These are phyloP conservation scores for Saguinus imperator DNA, from an alignment of 2,113 vertebrate species.

Conservation along the genomic window DNA sequence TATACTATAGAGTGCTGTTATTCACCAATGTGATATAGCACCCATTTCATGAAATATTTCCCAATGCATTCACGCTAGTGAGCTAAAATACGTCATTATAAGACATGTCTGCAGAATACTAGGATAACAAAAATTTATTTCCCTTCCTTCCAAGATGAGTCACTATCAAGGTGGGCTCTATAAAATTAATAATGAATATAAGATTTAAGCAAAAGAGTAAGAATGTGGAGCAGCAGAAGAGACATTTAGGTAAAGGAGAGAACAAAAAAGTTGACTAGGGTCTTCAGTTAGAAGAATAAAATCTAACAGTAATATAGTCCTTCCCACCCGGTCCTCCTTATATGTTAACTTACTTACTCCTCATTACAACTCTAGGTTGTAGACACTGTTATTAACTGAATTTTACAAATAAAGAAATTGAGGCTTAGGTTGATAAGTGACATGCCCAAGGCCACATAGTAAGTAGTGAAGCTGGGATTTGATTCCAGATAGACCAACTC, in stretches of 20 bases:
- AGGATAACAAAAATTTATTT: background rate
- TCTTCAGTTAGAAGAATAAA: background rate
- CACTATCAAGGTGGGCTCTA: background rate
- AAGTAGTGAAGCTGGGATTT: background rate
- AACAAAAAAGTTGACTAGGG: background rate
- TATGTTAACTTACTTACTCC: background rate
- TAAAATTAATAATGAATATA: background rate
- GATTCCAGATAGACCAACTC: background rate
- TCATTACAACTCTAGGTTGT: background rate
- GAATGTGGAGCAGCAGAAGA: background rate
- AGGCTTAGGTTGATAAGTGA: background rate
- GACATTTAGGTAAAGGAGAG: background rate
- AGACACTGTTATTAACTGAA: background rate
- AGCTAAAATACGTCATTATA: background rate
- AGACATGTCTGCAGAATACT: background rate
- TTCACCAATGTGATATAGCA: background rate
- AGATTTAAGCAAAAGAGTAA: background rate
- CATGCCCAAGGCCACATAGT: background rate
- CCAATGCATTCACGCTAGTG: background rate
- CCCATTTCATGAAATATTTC: background rate
- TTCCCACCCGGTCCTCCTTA: background rate
- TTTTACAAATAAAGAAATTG: conserved; percentile 17
- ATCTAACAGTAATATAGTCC: background rate
- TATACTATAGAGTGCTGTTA: background rate
- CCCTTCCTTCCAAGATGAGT: background rate